These are phyloP conservation scores for Aromia moschata DNA, from an alignment of 2,888 invertebrate species.

Conservation along the genomic window DNA sequence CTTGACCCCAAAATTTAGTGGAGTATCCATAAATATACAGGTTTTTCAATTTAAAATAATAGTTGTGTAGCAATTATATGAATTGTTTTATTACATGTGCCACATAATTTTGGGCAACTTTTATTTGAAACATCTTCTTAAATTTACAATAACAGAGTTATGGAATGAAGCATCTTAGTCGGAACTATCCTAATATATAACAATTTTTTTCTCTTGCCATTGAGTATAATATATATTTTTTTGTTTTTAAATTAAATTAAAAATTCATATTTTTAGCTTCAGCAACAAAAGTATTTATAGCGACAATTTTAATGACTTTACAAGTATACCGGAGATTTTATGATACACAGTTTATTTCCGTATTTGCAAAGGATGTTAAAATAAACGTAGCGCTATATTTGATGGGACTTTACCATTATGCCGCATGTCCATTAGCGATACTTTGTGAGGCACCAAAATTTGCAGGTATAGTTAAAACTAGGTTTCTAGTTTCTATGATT, in stretches of 20 bases:
- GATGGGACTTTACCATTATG: constrained; percentile 81
- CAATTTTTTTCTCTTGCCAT: neutral
- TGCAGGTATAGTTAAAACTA: constrained; percentile 57
- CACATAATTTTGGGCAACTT: no score
- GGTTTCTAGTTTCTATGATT: no score
- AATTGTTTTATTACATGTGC: neutral
- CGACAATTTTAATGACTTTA: constrained; percentile 69
- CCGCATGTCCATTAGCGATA: constrained; percentile 72
- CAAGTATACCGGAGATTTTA: constrained; percentile 81
- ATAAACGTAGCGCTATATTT: constrained; percentile 84
- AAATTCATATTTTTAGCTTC: constrained; percentile 70
- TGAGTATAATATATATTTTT: no score
- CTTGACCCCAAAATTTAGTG: no score
- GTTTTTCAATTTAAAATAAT: neutral
- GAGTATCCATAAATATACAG: neutral
- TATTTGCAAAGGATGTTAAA: constrained; percentile 79
- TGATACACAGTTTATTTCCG: constrained; percentile 81
- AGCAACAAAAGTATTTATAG: constrained; percentile 69
- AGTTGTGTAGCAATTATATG: no score
- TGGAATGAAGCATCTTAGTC: neutral
- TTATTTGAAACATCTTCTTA: no score
- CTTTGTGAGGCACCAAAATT: constrained; percentile 78
- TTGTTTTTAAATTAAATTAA: no score
- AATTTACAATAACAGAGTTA: no score
- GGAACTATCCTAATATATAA: neutral